Evolutionary conservation across 2,113 vertebrate genomes (phyloP).

Genomic region (Neotoma lepida): DNA sequence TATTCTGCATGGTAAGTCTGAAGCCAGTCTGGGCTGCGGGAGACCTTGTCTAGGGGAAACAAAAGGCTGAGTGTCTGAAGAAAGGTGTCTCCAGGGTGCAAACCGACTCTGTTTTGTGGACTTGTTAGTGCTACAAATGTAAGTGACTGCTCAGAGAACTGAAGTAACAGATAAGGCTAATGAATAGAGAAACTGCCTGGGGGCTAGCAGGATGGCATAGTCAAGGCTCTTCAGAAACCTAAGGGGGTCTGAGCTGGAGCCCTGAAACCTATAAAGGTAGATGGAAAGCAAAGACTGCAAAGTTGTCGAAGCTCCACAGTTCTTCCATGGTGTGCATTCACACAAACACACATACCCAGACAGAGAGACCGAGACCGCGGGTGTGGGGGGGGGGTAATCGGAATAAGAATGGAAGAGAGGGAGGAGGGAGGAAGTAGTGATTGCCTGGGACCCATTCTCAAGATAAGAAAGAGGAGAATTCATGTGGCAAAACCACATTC

Average conservation of each 20-base stretch:
- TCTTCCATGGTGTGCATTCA: not conserved
- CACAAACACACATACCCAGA: not conserved
- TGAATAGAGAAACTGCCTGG: not conserved
- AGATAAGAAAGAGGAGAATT: conserved; percentile 16
- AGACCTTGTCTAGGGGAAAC: not conserved
- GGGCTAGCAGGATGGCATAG: too few species aligned
- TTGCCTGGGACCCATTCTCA: not conserved
- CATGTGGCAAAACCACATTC: not conserved
- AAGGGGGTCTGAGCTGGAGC: not conserved
- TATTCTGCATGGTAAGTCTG: not conserved
- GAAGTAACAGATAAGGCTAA: not conserved
- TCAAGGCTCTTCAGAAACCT: not conserved
- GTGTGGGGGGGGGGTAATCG: too few species aligned
- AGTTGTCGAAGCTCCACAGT: not conserved
- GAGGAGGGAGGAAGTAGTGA: not conserved
- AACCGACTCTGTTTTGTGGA: not conserved
- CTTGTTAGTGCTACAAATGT: not conserved
- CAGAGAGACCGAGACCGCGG: too few species aligned
- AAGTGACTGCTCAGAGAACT: not conserved
- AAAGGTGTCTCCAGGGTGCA: not conserved
- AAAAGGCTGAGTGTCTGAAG: not conserved
- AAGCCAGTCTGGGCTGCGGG: not conserved
- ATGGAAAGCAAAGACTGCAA: not conserved
- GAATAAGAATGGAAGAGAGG: not conserved
- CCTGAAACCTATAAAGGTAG: too few species aligned